Conservation (phyloP, 1,140 invertebrate genomes). For the Caerostris extrusa region DNA sequence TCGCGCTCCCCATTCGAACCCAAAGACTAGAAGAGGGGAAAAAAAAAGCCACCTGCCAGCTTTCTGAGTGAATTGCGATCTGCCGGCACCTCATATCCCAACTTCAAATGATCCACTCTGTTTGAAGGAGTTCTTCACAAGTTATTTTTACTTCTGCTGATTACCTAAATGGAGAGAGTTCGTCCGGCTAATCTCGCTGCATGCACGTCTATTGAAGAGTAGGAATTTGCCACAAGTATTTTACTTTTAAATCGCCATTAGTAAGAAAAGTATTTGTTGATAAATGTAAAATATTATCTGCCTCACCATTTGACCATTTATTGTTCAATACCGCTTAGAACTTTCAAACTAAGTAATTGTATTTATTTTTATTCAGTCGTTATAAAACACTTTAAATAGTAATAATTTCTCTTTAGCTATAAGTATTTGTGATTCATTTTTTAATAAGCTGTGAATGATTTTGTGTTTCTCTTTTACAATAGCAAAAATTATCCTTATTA, state of each 20-base stretch:
- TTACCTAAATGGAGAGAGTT: conserved; percentile 19
- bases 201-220: not conserved
- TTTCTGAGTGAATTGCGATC: conserved; percentile 56
- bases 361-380: too few relatives aligned
- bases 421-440: too few relatives aligned
- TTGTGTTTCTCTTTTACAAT: too few relatives aligned
- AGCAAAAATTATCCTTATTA: too few relatives aligned
- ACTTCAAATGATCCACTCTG: conserved; percentile 43
- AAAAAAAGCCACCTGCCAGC: conserved; percentile 53
- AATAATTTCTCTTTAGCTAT: too few relatives aligned
- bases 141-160: conserved; percentile 21
- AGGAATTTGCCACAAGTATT: not conserved
- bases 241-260: not conserved
- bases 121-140: conserved; percentile 1
- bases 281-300: too few relatives aligned
- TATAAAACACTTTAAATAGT: too few relatives aligned
- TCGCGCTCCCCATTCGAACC: not conserved
- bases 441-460: too few relatives aligned
- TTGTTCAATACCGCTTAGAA: too few relatives aligned
- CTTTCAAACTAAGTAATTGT: too few relatives aligned
- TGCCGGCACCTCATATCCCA: conserved; percentile 37
- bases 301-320: too few relatives aligned
- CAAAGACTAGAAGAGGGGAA: not conserved
- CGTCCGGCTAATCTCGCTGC: not conserved
- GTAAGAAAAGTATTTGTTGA: too few relatives aligned